Evolutionary conservation across 2,888 invertebrate species (phyloP).

Genomic region (Drosophila planitibia): DNA sequence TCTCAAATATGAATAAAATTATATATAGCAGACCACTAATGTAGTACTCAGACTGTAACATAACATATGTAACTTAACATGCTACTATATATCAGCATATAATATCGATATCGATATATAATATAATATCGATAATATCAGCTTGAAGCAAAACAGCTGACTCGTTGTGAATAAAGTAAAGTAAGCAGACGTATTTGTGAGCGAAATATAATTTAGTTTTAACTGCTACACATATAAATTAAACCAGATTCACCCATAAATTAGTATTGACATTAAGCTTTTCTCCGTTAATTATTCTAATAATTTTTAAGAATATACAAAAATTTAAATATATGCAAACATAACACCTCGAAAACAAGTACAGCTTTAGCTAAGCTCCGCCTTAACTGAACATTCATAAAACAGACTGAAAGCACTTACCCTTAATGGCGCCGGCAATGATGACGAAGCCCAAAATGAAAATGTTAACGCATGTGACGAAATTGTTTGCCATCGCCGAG

Average conservation of each 20-base stretch:
- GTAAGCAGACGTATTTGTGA: neutral
- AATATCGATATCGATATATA: neutral
- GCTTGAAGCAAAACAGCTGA: neutral
- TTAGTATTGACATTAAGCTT: neutral
- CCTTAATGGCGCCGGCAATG: slow-evolving; percentile 89
- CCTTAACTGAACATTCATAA: neutral
- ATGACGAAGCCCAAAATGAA: slow-evolving; percentile 91
- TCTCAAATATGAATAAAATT: neutral
- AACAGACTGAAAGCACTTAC: slow-evolving; percentile 82
- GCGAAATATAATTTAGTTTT: neutral
- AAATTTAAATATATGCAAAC: neutral
- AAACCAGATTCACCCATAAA: neutral
- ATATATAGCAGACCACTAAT: neutral
- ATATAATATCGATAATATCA: neutral
- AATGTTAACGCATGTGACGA: slow-evolving; percentile 91
- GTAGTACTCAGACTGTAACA: too few relatives aligned
- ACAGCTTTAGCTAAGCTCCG: neutral
- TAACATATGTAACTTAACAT: neutral
- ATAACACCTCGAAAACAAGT: neutral
- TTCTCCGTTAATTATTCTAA: neutral
- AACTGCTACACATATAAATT: neutral
- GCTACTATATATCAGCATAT: neutral
- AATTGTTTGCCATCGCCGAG: slow-evolving; percentile 91
- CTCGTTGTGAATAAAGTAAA: neutral
- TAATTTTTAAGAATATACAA: neutral